Base-by-base conservation (phyloP, 1,140 invertebrate species). In the Drosophila sp. region DNA sequence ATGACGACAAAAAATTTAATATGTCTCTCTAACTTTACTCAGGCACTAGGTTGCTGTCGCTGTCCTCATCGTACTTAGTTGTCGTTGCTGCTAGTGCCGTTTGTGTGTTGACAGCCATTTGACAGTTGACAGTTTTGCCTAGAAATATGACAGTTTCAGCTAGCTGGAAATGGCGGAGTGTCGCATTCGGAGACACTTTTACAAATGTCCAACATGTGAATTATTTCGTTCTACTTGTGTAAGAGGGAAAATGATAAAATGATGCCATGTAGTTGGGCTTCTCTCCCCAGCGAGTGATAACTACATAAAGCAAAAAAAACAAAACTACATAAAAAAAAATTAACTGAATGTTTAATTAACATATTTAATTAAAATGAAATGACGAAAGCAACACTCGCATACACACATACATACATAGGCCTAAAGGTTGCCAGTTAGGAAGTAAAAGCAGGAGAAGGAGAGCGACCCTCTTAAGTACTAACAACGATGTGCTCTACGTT, bases 281-380 rank as follows among this genome's bases (percentile, higher is more conserved):
- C 17, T 7, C 25, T 60, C 73, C 35, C 73, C 23, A 4, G 60
- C 30, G 66, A 38, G 56, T n/a, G 66, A 70, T 62, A 64, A 30
- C 60, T 32, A 33, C 6, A 8, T 55, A 25, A 4, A 11, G 27
- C 33, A 2, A 8, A 68, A 44, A 70, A 29, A 55, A 67, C n/a
- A n/a, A n/a, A n/a, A n/a, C n/a, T n/a, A n/a, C n/a, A n/a, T n/a
- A n/a, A 30, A 61, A 67, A 67, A 66, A 63, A 50, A 8, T 38
- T 41, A 17, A 8, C 40, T 47, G 32, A 47, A 33, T 67, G 65
- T 76, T 86, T 83, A 86, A 86, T 86, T 86, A 83, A 65, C 80
- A 87, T 86, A 82, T 76, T 89, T 87, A 87, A 86, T 87, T 79
- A 79, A 70, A 32, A 27, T 11, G 47, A 6, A 47, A 60, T 30